Evolutionary conservation across 2,888 invertebrate genomes (phyloP), one percentile per base, ranked within the genome.

Genomic region (Drosophila neotestacea): DNA sequence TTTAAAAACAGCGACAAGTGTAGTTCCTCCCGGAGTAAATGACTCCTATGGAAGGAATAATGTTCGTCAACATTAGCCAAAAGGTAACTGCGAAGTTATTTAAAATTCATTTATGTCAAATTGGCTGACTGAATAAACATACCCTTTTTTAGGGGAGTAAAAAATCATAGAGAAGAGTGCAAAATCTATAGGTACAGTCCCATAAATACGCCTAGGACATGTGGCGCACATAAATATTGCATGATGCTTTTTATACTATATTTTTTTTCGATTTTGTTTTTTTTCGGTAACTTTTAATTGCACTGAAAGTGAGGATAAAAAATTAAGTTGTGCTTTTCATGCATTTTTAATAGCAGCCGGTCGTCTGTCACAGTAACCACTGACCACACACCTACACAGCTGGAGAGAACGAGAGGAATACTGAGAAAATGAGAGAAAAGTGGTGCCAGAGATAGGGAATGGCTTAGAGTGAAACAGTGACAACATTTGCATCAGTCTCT

Each of bases 291-390:
- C 66, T 85, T 81, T 84, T 84, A 84, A 85, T 85, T 88, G 86
- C 86, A 75, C 71, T 75, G 68, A 76, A 89, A 88, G 73, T 79
- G 86, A 70, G 73, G 69, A 77, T 73, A 85, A 88, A 89, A 89
- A 80, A 76, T 89, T 74, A 89, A 89, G 73, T 89, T 75, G 67
- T 85, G 80, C 73, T 82, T 77, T 85, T 85, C 74, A 85, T 89
- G 83, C 69, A 89, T 85, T 88, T 88, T 89, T 85, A 85, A 85
- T 89, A 73, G 72, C 69, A 63, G 54, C 11, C 50, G 50, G 47
- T 64, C 55, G 70, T 50, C 64, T 70, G 56, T 66, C 77, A 68
- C 46, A 61, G 56, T 50, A 61, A 55, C 81, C 77, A 48, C 76
- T 70, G 65, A 77, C 79, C 76, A 46, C 80, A 78, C 63, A 70